These are phyloP conservation scores for Oscheius sp. DNA, from an alignment of 2,888 invertebrate species.

Conservation along the genomic window DNA sequence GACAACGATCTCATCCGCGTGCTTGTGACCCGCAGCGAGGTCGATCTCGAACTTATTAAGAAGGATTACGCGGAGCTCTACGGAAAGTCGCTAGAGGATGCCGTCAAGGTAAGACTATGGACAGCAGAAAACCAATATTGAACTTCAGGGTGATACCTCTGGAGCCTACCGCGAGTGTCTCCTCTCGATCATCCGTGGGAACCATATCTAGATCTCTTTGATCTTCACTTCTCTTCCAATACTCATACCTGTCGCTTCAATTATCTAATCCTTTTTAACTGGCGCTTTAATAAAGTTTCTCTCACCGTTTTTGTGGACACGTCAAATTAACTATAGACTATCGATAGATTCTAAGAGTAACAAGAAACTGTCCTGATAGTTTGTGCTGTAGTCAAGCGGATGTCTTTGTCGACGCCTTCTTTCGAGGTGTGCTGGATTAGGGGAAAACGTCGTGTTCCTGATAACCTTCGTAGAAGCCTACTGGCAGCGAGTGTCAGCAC, in stretches of 20 bases:
- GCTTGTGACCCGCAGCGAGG: conserved; percentile 67
- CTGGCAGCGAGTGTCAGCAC: too few species aligned
- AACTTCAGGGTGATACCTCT: conserved; percentile 35
- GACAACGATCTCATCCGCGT: conserved; percentile 59
- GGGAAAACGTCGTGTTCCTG: too few species aligned
- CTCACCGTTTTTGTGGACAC: too few species aligned
- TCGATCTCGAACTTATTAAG: conserved; percentile 86
- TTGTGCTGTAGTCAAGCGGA: too few species aligned
- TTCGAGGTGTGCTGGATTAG: too few species aligned
- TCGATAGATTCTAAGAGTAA: too few species aligned
- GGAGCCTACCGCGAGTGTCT: conserved; percentile 72
- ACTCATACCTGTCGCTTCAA: not conserved
- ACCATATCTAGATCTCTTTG: conserved; percentile 36
- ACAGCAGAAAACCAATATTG: not conserved
- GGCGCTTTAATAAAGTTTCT: conserved; percentile 19
- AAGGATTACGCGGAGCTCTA: conserved; percentile 80
- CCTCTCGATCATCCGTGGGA: conserved; percentile 69
- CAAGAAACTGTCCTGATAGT: too few species aligned
- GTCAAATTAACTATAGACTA: too few species aligned
- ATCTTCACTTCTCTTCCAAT: conserved; percentile 3
- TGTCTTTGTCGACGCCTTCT: too few species aligned
- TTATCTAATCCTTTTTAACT: not conserved
- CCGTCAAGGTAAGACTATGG: conserved; percentile 33
- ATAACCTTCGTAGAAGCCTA: too few species aligned
- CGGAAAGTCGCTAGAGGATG: conserved; percentile 61